Base-by-base conservation (phyloP, 2,888 invertebrate genomes). In the Glyphotaelius pellucidus region DNA sequence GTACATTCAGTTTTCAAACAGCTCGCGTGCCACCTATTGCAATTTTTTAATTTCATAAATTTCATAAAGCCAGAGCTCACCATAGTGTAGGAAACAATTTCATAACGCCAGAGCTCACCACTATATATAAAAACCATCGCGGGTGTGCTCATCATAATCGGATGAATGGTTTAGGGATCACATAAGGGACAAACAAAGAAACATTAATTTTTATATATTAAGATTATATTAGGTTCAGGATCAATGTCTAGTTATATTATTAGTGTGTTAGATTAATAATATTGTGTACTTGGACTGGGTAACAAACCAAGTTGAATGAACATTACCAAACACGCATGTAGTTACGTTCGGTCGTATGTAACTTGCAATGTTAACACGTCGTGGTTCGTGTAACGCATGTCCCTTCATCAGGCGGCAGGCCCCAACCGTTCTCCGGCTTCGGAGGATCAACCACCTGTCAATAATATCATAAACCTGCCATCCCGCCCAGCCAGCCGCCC, bases 381-480 rank as follows among this genome's bases (percentile, higher is more conserved):
- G 67, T 67, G 25, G 67, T 67, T 67, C 25, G 2, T 25, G 67
- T 67, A 67, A 25, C 25, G 67, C 67, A 67, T 67, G 25, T 67
- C 67, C 67, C 67, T 67, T 31, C 31, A 52, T 52, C 52, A 52
- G 52, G 32, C 85, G 38, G 85, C 47, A 14, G 14, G n/a, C 79
- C 25, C 42, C n/a, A 89, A 35, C 80, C 88, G 80, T 32, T 80
- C 79, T 25, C 32, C 80, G 52, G 87, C 67, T 79, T 67, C 14
- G 15, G 79, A 25, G 88, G 88, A 89, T 89, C 88, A 89, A 89
- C 88, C 88, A 89, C 88, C 88, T 89, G 88, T 89, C 88, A 89
- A 89, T 89, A 89, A 89, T 89, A 79, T 32, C 88, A 35, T 89
- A 67, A 89, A 89, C 67, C 88, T 80, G 79, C 38, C 32, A 67